Conservation (phyloP, 2,888 invertebrate species). For the Ptychoptera albimana region DNA sequence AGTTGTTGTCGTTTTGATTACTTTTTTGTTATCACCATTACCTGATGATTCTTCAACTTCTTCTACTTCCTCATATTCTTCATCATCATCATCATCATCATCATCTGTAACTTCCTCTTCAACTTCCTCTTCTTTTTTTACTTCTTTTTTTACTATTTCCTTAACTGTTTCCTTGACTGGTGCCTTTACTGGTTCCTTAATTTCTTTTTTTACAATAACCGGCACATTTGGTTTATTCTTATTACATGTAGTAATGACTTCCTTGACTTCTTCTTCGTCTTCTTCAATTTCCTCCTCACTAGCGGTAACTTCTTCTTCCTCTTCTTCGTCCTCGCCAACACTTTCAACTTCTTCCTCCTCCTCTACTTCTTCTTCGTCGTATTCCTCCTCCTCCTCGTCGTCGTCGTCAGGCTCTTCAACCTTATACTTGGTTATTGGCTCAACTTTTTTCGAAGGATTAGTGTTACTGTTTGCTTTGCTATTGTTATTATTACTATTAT, state of each 20-base stretch:
- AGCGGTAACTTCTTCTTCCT: slow-evolving; percentile 4
- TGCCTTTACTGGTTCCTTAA: too few species aligned
- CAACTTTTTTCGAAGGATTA: too few species aligned
- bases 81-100: slow-evolving; percentile 14
- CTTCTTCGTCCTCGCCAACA: slow-evolving; percentile 5
- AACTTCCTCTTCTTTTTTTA: slow-evolving; percentile 2
- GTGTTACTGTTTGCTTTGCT: too few species aligned
- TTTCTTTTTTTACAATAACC: too few species aligned
- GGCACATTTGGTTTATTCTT: background rate
- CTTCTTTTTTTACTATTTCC: too few species aligned
- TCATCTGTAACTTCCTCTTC: background rate
- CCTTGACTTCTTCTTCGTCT: slow-evolving; percentile 1
- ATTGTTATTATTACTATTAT: too few species aligned
- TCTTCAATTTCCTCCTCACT: slow-evolving; percentile 5
- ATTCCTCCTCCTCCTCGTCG: slow-evolving; percentile 11
- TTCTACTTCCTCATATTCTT: slow-evolving; percentile 15
- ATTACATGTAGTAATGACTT: background rate
- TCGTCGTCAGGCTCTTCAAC: slow-evolving; percentile 5
- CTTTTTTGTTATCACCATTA: background rate
- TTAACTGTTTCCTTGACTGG: too few species aligned
- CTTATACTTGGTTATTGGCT: too few species aligned
- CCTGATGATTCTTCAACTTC: slow-evolving; percentile 7
- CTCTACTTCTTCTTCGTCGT: slow-evolving; percentile 6
- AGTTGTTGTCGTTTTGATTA: background rate
- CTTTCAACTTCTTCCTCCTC: slow-evolving; percentile 5